phyloP scores from a whole-genome alignment of 2,888 invertebrate genomes.

The Tipula lateralis region DNA sequence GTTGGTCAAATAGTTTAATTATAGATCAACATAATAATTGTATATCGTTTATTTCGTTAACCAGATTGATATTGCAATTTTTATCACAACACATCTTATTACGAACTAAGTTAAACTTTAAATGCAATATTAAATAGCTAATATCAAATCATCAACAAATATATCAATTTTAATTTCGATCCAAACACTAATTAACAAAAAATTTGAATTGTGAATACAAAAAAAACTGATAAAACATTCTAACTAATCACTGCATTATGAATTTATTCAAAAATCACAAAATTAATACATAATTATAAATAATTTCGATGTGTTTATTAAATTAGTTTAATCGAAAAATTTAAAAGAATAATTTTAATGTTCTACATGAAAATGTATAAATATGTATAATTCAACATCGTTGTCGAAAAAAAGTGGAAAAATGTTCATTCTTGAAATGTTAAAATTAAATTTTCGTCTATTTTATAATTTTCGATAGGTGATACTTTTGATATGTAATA shows the following conservation, averaged over 20 bases:
- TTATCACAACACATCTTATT: no score
- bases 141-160: no score
- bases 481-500: slow-evolving; percentile 1
- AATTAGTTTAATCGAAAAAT: not conserved
- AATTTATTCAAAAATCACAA: not conserved
- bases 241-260: not conserved
- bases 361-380: not conserved
- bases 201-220: not conserved
- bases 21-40: no score
- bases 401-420: not conserved
- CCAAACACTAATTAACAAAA: no score
- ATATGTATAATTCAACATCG: not conserved
- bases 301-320: not conserved
- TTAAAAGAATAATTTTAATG: not conserved
- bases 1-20: no score
- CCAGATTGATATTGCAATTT: no score
- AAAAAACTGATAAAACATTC: not conserved
- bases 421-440: not conserved
- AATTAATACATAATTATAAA: not conserved
- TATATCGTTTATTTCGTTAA: no score
- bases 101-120: no score
- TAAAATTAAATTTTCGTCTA: not conserved
- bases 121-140: no score
- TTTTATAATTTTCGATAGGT: not conserved
- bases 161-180: no score